Base-by-base conservation (phyloP, 2,797 vertebrate species). In the Halcyon smyrnensis region DNA sequence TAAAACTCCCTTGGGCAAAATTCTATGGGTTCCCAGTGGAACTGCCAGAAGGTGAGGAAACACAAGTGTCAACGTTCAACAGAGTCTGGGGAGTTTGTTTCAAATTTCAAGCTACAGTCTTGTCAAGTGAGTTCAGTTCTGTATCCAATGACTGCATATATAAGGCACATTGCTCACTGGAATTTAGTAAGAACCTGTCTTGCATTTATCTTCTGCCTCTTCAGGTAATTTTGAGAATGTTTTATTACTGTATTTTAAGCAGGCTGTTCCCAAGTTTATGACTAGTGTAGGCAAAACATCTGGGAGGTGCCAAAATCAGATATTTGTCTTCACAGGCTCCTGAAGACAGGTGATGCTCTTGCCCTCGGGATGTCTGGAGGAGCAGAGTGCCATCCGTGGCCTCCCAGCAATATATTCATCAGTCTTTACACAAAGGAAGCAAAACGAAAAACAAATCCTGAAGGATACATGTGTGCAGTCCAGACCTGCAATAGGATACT, bases 391-490 rank as follows among this genome's bases (percentile, higher is more conserved):
- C 9, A 6, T 24, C 45, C 7, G n/a, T 18, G 25, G 8, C 9
- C 4, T 8, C 25, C 24, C 28, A 67, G 14, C 15, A 43, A 3
- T 82, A 5, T 54, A 24, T 67, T 64, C n/a, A 64, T 9, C 41
- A 36, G 16, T 36, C 20, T 69, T 4, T 3, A 80, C 39, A n/a
- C 23, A 60, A 68, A 82, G 48, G 17, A 68, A 68, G 36, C 34
- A 83, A 65, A 79, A 24, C 5, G 15, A 53, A 46, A 75, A 48
- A 1, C 8, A 45, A 5, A 43, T 57, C 12, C n/a, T 43, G 36
- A 54, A 74, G 65, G 34, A 12, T 43, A 4, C 0, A 0, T 76
- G 11, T 1, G 0, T 48, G 16, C 0, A 1, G 45, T 85, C 24
- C 24, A 88, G 73, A 83, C 6, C 30, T 36, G 17, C n/a, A 36